Percentiles rank a stretch among this genome's conserved stretches.
These are phyloP conservation scores for Mustela lutreola DNA, from an alignment of 2,113 vertebrate species.

Conservation along the genomic window DNA sequence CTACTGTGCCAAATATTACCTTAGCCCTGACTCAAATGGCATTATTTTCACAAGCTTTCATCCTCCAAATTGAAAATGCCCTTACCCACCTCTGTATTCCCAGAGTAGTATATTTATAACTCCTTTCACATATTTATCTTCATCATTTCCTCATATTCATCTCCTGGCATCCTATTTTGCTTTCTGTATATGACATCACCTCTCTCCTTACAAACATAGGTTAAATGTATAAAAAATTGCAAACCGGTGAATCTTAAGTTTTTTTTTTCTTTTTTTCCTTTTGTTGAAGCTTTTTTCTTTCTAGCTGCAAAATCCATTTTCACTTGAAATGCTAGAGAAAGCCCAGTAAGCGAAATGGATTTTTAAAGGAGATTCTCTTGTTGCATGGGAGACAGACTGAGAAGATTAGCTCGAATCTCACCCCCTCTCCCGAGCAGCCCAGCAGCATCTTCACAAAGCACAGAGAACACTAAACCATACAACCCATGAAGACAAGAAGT, in stretches of 20 bases:
- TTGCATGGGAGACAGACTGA: neutral
- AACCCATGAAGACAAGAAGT: neutral
- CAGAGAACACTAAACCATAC: neutral
- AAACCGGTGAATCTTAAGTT: neutral
- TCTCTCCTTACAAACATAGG: neutral
- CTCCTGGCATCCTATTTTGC: neutral
- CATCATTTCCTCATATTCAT: neutral
- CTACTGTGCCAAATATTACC: neutral
- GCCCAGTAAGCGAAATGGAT: neutral
- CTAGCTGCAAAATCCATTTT: neutral
- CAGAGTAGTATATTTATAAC: neutral
- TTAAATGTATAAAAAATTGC: neutral
- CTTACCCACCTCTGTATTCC: neutral
- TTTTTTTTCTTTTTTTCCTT: neutral
- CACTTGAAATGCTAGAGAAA: slow-evolving; percentile 36
- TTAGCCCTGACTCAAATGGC: neutral
- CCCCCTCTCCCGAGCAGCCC: neutral
- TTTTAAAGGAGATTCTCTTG: neutral
- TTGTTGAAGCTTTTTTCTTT: neutral
- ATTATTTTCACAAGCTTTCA: slow-evolving; percentile 5
- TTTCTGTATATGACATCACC: neutral
- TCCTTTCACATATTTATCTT: neutral
- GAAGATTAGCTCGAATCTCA: neutral
- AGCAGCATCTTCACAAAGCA: neutral
- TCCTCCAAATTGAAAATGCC: neutral